Percentiles rank a stretch among this genome's conserved stretches.
phyloP scores from a whole-genome alignment of 2,797 vertebrate genomes.

The Pseudomugil gertrudae region DNA sequence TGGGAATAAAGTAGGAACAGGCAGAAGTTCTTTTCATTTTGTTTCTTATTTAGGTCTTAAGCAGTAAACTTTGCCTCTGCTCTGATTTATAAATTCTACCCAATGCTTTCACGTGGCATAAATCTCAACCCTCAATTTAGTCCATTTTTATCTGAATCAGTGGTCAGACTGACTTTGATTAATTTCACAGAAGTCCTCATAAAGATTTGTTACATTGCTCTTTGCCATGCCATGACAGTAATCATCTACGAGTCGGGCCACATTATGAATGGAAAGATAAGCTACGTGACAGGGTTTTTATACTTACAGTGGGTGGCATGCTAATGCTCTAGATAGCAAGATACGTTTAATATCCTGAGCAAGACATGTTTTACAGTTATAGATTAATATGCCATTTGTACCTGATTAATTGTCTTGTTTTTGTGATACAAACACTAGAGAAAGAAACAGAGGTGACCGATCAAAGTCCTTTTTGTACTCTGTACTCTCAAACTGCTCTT shows the following conservation, averaged over 20 bases:
- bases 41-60: slow-evolving; percentile 6
- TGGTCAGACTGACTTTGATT: not conserved
- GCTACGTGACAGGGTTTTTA: slow-evolving; percentile 19
- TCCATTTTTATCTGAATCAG: slow-evolving; percentile 5
- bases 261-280: slow-evolving; percentile 1
- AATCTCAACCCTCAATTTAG: not conserved
- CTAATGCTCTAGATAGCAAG: slow-evolving; percentile 14
- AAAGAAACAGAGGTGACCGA: slow-evolving; percentile 61
- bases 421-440: slow-evolving; percentile 51
- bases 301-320: slow-evolving; percentile 18
- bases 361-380: slow-evolving; percentile 35
- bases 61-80: not conserved
- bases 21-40: slow-evolving; percentile 5
- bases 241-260: slow-evolving; percentile 1
- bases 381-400: slow-evolving; percentile 65
- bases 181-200: slow-evolving; percentile 8
- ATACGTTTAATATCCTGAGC: slow-evolving; percentile 25
- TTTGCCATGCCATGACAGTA: slow-evolving; percentile 15
- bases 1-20: slow-evolving; percentile 17
- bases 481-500: slow-evolving; percentile 37
- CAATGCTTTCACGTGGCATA: not conserved
- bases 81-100: slow-evolving; percentile 10
- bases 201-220: slow-evolving; percentile 6
- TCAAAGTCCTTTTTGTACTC: slow-evolving; percentile 64
- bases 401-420: slow-evolving; percentile 66